Base-by-base conservation (phyloP, 2,888 invertebrate species). In the Panopea generosa region DNA sequence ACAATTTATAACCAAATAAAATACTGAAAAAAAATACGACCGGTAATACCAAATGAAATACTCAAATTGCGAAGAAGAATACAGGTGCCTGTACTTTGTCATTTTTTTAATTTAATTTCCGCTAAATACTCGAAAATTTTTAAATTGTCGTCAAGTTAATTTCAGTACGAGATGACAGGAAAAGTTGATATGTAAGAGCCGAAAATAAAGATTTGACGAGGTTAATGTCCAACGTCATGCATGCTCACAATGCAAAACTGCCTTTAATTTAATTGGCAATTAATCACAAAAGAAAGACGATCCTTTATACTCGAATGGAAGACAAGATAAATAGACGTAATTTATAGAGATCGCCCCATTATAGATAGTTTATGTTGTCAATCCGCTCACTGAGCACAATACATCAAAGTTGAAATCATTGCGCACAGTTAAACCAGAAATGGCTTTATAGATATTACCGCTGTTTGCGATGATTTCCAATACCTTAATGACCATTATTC, bases 281-380 rank as follows among this genome's bases (percentile, higher is more conserved):
- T 77, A 77, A 77, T 77, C 77, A 77, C 52, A n/a, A 45, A 52
- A 47, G 76, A 71, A 76, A 77, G 71, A 71, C 60, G 77, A 71
- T 67, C 67, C 57, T 67, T 71, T 63, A 67, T 63, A 53, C 57
- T 57, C 49, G 49, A 33, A 40, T n/a, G n/a, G 38, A 40, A 43
- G 79, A 80, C 75, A 72, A 69, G 79, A 80, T 80, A 80, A 80
- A 80, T 80, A 69, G 79, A 38, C 55, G 72, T 80, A 69, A 80
- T 80, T 76, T 80, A 76, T 76, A 63, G 62, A 45, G 47, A 59
- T 63, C 63, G 59, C 56, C 66, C 72, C 62, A 76, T 76, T 72
- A 72, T 43, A 50, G 71, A 76, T 73, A 75, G 69, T 80, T 72
- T 69, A 75, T 61, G 52, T 53, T 80, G 79, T 80, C 79, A 76